Conservation (phyloP, 2,888 invertebrate genomes). For the Ormyrus labotus region DNA sequence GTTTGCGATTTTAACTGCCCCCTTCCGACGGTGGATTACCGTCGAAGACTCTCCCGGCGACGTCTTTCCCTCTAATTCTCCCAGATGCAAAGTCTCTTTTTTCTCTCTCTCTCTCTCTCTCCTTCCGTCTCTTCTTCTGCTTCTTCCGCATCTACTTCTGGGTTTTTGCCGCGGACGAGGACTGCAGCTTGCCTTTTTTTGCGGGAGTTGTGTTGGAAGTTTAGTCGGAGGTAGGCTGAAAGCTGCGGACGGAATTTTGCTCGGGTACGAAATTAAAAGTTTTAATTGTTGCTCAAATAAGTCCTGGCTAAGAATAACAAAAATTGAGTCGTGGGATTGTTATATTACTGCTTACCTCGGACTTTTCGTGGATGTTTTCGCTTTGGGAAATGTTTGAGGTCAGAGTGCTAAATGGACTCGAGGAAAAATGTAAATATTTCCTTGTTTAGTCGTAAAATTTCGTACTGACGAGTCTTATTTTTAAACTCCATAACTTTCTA, state of each 20-base stretch:
- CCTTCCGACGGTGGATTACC: constrained; percentile 22
- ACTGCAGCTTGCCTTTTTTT: no score
- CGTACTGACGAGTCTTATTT: no score
- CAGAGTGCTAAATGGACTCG: no score
- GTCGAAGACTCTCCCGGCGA: not conserved
- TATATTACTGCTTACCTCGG: no score
- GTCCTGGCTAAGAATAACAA: no score
- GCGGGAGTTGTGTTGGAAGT: constrained; percentile 1
- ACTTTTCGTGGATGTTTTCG: no score
- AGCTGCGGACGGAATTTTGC: not conserved
- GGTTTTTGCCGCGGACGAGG: not conserved
- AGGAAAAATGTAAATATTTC: no score
- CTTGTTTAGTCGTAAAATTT: no score
- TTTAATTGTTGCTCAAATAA: constrained; percentile 5
- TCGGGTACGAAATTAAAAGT: constrained; percentile 6
- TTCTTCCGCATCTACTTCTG: constrained; percentile 4
- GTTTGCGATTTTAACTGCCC: constrained; percentile 53
- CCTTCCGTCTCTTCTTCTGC: not conserved
- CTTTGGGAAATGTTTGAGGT: no score
- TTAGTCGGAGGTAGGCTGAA: not conserved
- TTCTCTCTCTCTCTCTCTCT: no score
- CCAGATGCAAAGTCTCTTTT: constrained; percentile 18
- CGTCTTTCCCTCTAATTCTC: constrained; percentile 38
- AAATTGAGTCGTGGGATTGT: no score
- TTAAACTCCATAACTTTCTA: no score